Conservation (phyloP, 1,140 invertebrate species). For the Hylaeus volcanicus region DNA sequence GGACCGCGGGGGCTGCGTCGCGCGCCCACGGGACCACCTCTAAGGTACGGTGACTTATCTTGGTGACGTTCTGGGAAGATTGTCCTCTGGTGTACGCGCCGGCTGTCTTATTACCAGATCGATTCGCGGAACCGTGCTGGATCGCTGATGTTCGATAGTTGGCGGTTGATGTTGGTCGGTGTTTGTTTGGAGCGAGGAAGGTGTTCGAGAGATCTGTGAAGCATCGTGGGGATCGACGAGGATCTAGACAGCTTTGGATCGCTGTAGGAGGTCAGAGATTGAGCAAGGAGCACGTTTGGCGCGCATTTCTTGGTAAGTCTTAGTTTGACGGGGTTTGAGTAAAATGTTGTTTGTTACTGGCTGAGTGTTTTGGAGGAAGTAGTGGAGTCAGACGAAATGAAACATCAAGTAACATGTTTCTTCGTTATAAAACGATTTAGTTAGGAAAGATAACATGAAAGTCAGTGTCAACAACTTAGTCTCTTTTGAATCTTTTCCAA, state of each 20-base stretch:
- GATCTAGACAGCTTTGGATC: not conserved
- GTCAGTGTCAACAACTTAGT: no score
- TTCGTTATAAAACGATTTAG: no score
- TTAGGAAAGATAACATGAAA: no score
- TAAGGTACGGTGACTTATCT: not conserved
- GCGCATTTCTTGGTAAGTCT: no score
- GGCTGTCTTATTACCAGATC: not conserved
- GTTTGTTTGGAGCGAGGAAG: not conserved
- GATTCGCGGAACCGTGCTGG: constrained; percentile 7
- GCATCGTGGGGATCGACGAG: not conserved
- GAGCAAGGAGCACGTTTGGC: not conserved
- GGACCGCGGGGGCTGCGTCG: not conserved
- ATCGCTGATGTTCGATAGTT: not conserved
- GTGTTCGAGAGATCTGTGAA: not conserved
- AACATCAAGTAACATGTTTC: no score
- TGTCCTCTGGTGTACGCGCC: not conserved
- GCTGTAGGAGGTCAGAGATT: not conserved
- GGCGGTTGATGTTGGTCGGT: no score
- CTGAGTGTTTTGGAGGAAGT: no score
- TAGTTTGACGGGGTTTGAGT: no score
- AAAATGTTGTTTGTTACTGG: no score
- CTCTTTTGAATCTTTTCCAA: no score
- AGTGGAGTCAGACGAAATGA: no score
- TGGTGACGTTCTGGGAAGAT: not conserved
- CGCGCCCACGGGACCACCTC: not conserved